Base-by-base conservation (phyloP, 2,797 vertebrate species). In the Microctenopoma stevenorrisi region DNA sequence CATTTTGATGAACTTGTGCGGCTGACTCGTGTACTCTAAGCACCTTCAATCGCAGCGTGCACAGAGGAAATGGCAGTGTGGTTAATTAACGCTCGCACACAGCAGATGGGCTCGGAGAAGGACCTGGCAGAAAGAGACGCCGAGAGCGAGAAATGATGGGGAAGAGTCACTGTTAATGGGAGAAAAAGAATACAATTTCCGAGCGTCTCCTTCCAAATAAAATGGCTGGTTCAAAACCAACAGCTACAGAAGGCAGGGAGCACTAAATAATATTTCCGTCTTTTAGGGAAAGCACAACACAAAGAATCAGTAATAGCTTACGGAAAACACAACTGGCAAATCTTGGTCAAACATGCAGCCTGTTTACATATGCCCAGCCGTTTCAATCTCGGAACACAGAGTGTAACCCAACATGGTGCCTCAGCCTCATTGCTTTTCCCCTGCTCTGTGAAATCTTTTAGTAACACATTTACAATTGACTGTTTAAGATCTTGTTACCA, bases 1-100 rank as follows among this genome's bases (percentile, higher is more conserved):
- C 97, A 98, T 97, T 98, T 98, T 98, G 96, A 98, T 98, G 96
- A 98, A 97, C 96, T 97, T 95, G 95, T 90, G 90, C 93, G 84
- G 93, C 95, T 94, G 96, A 94, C 96, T 96, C 93, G 93, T 90
- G 82, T 92, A 96, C 96, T 97, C 95, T 93, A 95, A 96, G 94
- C 94, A 88, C 94, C 96, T 96, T 95, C 94, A 95, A 95, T 95
- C 91, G 92, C 94, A 94, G 94, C 95, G 90, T 79, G 95, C 95
- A 93, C 94, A 93, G 94, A 95, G 95, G 95, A 97, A 97, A 97
- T 95, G 95, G 96, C 95, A 95, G 96, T 92, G 95, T 94, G 94
- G 96, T 96, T 97, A 98, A 98, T 98, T 97, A 97, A 95, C 94
- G 95, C 95, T 95, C 85, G 93, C 95, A 94, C 93, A 94, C 92